Conservation (phyloP, 2,888 invertebrate species). For the Lissonota sp. region DNA sequence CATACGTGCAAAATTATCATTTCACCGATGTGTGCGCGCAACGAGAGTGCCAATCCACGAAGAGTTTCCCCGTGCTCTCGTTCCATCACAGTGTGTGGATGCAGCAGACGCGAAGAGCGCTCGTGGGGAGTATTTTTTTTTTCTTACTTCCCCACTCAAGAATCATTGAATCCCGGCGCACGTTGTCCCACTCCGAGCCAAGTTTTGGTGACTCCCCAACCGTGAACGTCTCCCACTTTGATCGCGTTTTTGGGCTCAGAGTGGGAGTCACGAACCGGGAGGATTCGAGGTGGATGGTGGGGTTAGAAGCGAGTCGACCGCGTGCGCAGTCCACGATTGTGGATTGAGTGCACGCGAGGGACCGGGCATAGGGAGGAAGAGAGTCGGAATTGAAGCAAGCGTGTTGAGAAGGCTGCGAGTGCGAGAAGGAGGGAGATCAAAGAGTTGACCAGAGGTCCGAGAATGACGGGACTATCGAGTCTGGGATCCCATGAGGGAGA, state of each 20-base stretch:
- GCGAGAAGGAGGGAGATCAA: constrained; percentile 33
- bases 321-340: background rate
- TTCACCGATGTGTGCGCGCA: background rate
- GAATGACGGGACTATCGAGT: constrained; percentile 35
- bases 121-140: constrained; percentile 4
- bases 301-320: background rate
- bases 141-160: constrained; percentile 30
- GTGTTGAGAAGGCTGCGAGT: background rate
- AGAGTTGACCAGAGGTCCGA: constrained; percentile 29
- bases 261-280: constrained; percentile 7
- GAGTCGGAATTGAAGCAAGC: constrained; percentile 69
- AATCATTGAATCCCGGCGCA: constrained; percentile 48
- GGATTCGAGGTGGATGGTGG: constrained; percentile 28
- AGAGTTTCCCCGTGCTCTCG: constrained; percentile 46
- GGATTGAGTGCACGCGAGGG: background rate
- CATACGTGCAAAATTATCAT: constrained; percentile 19
- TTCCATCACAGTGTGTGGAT: constrained; percentile 3
- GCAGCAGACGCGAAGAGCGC: constrained; percentile 23
- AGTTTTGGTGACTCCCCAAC: constrained; percentile 50
- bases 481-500: too few relatives aligned
- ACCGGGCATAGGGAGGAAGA: constrained; percentile 58
- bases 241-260: background rate
- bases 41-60: constrained; percentile 19
- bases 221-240: constrained; percentile 38
- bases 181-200: constrained; percentile 31